A percentile compares a stretch with the other conserved stretches of the same genome.
These are phyloP conservation scores for Pogonognathellus flavescens DNA, from an alignment of 1,140 invertebrate species.

Conservation along the genomic window DNA sequence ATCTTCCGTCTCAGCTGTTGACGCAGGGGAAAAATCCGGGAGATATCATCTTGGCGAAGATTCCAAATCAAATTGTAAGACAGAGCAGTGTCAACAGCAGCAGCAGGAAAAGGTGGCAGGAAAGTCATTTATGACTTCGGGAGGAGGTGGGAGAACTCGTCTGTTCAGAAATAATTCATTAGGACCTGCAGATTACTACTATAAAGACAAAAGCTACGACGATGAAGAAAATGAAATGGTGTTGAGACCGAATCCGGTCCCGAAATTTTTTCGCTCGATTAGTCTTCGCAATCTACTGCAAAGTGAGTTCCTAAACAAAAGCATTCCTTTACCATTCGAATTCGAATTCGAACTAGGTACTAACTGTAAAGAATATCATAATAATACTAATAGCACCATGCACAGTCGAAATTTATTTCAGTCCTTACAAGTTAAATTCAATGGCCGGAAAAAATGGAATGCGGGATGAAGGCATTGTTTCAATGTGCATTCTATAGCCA, in stretches of 20 bases:
- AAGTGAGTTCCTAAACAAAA: slow-evolving; percentile 55
- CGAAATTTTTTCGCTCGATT: slow-evolving; percentile 63
- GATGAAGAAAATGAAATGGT: slow-evolving; percentile 23
- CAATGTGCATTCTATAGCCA: too few relatives aligned
- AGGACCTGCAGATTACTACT: slow-evolving; percentile 35
- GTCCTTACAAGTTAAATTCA: too few relatives aligned
- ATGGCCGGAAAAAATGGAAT: too few relatives aligned
- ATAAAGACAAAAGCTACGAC: slow-evolving; percentile 19
- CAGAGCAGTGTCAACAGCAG: slow-evolving; percentile 27
- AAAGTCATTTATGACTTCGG: not conserved
- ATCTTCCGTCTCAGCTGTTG: slow-evolving; percentile 27
- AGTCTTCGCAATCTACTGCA: slow-evolving; percentile 62
- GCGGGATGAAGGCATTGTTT: too few relatives aligned
- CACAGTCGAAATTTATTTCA: too few relatives aligned
- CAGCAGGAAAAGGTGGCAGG: not conserved
- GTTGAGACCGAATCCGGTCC: slow-evolving; percentile 35
- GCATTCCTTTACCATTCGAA: not conserved
- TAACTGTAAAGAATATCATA: too few relatives aligned
- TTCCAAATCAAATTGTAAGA: slow-evolving; percentile 4
- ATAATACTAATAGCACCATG: too few relatives aligned
- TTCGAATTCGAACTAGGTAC: too few relatives aligned
- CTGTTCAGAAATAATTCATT: slow-evolving; percentile 26
- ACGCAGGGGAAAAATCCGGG: not conserved
- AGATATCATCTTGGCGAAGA: slow-evolving; percentile 1
- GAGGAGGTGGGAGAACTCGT: not conserved